Conservation (phyloP, 2,797 vertebrate species). For the Poecilia picta region DNA sequence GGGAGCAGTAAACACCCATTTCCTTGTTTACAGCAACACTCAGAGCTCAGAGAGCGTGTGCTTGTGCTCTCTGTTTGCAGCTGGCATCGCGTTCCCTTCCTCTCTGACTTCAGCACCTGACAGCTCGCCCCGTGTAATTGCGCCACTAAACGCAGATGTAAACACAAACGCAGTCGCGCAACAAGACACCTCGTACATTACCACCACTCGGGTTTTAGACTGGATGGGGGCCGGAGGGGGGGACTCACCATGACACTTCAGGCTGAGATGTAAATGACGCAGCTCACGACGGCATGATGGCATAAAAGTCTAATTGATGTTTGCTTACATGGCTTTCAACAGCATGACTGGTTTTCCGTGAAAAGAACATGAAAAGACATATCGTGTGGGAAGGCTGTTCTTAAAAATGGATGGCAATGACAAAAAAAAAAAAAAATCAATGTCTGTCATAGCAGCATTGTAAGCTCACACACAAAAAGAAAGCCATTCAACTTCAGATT, state of each 20-base stretch:
- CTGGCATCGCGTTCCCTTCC: conserved; percentile 28
- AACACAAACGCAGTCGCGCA: conserved; percentile 18
- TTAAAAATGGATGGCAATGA: conserved; percentile 58
- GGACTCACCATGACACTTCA: neutral
- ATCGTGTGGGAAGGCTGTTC: conserved; percentile 43
- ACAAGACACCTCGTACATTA: neutral
- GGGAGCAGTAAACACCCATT: conserved; percentile 24
- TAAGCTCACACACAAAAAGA: conserved; percentile 64
- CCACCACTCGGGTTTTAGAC: neutral
- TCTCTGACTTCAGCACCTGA: conserved; percentile 59
- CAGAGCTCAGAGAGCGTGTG: conserved; percentile 5
- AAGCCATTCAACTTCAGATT: conserved; percentile 66
- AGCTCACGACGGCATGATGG: conserved; percentile 33
- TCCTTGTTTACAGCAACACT: conserved; percentile 42
- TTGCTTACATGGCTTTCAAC: conserved; percentile 53
- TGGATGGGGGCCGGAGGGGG: neutral
- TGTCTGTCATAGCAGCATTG: conserved; percentile 67
- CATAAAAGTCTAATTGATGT: conserved; percentile 46
- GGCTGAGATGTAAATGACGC: conserved; percentile 29
- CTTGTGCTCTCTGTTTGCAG: conserved; percentile 44
- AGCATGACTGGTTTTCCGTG: conserved; percentile 31
- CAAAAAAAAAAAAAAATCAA: conserved; percentile 37
- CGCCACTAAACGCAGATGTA: conserved; percentile 30
- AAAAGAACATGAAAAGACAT: conserved; percentile 25
- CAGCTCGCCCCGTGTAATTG: conserved; percentile 41